Evolutionary conservation across 2,888 invertebrate species (phyloP).

Genomic region (Eulithis testata): DNA sequence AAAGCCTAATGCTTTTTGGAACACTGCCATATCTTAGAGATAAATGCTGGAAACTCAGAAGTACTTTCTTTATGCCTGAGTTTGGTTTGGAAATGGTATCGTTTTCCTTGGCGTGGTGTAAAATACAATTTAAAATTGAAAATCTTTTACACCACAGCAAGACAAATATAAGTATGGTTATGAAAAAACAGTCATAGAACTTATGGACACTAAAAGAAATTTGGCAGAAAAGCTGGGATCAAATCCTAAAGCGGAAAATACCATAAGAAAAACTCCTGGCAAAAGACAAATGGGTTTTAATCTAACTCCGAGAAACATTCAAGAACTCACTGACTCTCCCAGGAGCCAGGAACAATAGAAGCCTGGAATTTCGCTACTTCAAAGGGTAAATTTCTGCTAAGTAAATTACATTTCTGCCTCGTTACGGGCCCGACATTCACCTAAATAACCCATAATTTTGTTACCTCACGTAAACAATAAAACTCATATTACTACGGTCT

Average conservation of each 20-base stretch:
- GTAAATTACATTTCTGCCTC: slow-evolving; percentile 7
- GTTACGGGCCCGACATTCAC: slow-evolving; percentile 1
- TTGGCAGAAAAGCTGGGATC: not conserved
- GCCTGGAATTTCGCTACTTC: not conserved
- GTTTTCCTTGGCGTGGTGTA: not conserved
- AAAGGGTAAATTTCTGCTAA: not conserved
- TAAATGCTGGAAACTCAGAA: slow-evolving; percentile 10
- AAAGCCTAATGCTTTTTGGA: slow-evolving; percentile 28
- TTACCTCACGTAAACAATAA: slow-evolving; percentile 28
- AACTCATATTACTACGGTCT: slow-evolving; percentile 16
- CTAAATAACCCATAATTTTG: slow-evolving; percentile 24
- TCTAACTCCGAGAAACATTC: not conserved
- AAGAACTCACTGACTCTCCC: not conserved
- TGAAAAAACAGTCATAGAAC: too few relatives aligned
- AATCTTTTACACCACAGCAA: too few relatives aligned
- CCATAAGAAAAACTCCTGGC: not conserved
- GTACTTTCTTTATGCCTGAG: slow-evolving; percentile 5
- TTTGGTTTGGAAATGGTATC: not conserved
- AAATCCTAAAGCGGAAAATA: not conserved
- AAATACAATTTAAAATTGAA: not conserved
- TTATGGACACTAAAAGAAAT: too few relatives aligned
- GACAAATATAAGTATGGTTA: too few relatives aligned
- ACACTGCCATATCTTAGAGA: slow-evolving; percentile 20
- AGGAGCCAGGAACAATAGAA: not conserved
- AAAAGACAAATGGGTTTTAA: not conserved